phyloP scores from a whole-genome alignment of 1,140 invertebrate species.

The Scaptomyza pallida region DNA sequence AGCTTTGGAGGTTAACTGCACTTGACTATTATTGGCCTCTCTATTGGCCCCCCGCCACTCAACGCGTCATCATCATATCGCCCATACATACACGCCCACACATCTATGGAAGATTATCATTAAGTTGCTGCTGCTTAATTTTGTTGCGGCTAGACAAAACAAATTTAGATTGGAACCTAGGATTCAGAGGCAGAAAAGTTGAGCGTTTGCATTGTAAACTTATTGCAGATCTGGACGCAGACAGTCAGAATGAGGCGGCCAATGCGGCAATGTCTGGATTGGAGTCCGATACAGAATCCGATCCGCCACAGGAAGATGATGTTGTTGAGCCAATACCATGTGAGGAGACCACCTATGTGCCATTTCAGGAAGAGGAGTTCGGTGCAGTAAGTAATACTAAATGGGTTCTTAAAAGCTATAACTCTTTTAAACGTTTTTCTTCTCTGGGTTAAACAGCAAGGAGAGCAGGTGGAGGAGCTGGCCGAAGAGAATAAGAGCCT shows the following conservation, averaged over 20 bases:
- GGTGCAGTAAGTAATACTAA: conserved; percentile 86
- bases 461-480: conserved; percentile 95
- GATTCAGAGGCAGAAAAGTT: not conserved
- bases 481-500: conserved; percentile 97
- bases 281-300: conserved; percentile 78
- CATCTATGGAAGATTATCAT: conserved; percentile 1
- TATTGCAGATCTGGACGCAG: conserved; percentile 78
- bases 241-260: conserved; percentile 80
- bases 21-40: not conserved
- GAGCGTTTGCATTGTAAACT: not conserved
- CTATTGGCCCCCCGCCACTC: too few relatives aligned
- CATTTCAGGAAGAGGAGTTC: conserved; percentile 88
- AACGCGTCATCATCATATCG: not conserved
- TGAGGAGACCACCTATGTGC: conserved; percentile 87
- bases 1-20: conserved; percentile 23
- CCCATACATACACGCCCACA: not conserved
- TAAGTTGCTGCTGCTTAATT: not conserved
- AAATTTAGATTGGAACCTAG: not conserved
- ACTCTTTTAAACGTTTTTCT: not conserved
- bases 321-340: conserved; percentile 75
- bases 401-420: not conserved
- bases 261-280: conserved; percentile 71
- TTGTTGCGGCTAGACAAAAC: not conserved
- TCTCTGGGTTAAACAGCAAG: conserved; percentile 86
- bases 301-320: conserved; percentile 48